Conservation (phyloP, 1,140 invertebrate genomes). For the Nomia melanderi region DNA sequence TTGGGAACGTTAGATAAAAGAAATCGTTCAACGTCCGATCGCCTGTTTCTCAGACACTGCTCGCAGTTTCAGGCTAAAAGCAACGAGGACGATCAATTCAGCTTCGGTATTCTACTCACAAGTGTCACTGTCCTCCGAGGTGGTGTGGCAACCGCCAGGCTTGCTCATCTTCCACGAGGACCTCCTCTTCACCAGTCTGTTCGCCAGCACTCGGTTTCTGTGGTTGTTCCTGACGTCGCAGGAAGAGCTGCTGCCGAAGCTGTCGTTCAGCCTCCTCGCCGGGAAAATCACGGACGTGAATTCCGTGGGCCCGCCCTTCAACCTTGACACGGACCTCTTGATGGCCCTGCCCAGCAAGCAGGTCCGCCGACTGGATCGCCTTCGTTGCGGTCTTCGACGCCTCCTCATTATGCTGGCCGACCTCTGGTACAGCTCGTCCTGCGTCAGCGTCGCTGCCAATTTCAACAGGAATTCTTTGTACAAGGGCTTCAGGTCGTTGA, state of each 20-base stretch:
- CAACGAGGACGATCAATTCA: too few species aligned
- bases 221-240: conserved; percentile 73
- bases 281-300: conserved; percentile 82
- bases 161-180: conserved; percentile 71
- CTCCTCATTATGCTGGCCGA: conserved; percentile 94
- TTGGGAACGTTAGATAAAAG: too few species aligned
- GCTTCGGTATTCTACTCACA: conserved; percentile 73
- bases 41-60: too few species aligned
- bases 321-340: conserved; percentile 78
- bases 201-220: conserved; percentile 73
- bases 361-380: conserved; percentile 74
- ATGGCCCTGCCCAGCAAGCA: conserved; percentile 76
- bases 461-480: conserved; percentile 94
- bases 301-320: conserved; percentile 78
- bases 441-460: conserved; percentile 91
- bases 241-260: conserved; percentile 77
- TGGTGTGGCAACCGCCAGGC: conserved; percentile 71
- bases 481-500: conserved; percentile 94
- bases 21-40: too few species aligned
- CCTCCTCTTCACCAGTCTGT: conserved; percentile 71
- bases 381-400: conserved; percentile 79
- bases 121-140: conserved; percentile 85
- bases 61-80: too few species aligned
- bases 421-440: conserved; percentile 93
- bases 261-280: conserved; percentile 76